Base-by-base conservation (phyloP, 2,888 invertebrate genomes). In the Malthinus flaveolus region DNA sequence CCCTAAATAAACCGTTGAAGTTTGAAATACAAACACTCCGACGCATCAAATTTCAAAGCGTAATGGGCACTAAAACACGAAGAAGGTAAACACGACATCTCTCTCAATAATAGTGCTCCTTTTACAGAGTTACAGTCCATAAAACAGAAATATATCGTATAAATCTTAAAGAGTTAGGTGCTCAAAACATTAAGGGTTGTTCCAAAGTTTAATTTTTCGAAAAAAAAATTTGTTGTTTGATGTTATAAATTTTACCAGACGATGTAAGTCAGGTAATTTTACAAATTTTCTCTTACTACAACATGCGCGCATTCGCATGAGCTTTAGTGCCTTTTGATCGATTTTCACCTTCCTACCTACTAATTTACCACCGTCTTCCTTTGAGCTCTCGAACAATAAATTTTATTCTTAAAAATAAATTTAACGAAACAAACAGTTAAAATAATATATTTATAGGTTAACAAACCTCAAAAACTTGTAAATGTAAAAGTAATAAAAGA, bases 231-330 rank as follows among this genome's bases (percentile, higher is more conserved):
- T 23, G n/a, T n/a, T n/a, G n/a, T n/a, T n/a, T n/a, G n/a, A n/a
- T 37, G 23, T 42, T 15, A 12, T 13, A 42, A 42, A 42, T 15
- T 42, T 42, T 15, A 23, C n/a, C 15, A 42, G n/a, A 42, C 23
- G 15, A 9, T 23, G 15, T 42, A 42, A 42, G 15, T 42, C 39
- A 42, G 10, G 39, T 42, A 42, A 42, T 42, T 42, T 23, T 15
- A 42, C 39, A 42, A 23, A 42, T 42, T 42, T 42, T 15, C 39
- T 42, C 39, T 42, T 23, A 23, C 10, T 44, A 44, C 13, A 52
- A 44, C 13, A 52, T 45, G 45, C 53, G 53, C 53, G 53, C 53
- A 53, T 36, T 53, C 53, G 53, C 53, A 53, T 53, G 36, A 47
- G 23, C 44, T 36, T 34, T 36, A 47, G 53, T 53, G 32, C 53